Conservation (phyloP, 1,140 invertebrate species). For the Parasteatoda tepidariorum region DNA sequence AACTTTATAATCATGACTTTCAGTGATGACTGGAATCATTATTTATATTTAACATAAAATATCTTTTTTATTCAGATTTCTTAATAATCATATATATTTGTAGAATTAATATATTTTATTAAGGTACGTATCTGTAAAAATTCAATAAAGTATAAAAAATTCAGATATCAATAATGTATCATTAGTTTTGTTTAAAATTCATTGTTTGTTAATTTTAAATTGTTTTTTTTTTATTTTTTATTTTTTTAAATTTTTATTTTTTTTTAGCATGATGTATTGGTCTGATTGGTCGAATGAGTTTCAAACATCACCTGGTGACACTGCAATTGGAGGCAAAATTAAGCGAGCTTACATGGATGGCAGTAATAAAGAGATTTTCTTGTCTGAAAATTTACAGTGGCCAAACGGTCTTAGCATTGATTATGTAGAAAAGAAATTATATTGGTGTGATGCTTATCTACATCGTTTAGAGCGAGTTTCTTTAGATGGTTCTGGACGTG, state of each 20-base stretch:
- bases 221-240: too few relatives aligned
- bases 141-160: too few relatives aligned
- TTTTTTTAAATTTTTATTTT: conserved; percentile 21
- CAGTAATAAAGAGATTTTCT: conserved; percentile 67
- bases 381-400: conserved; percentile 69
- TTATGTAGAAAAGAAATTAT: conserved; percentile 69
- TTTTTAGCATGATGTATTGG: conserved; percentile 71
- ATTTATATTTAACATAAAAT: too few relatives aligned
- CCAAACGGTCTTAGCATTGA: conserved; percentile 74
- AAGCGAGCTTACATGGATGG: conserved; percentile 73
- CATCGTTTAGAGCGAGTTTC: conserved; percentile 85
- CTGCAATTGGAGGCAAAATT: conserved; percentile 67
- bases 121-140: too few relatives aligned
- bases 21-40: too few relatives aligned
- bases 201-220: too few relatives aligned
- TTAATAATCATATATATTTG: too few relatives aligned
- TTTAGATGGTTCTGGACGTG: conserved; percentile 83
- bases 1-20: too few relatives aligned
- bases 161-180: too few relatives aligned
- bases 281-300: conserved; percentile 68
- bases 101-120: too few relatives aligned
- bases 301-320: conserved; percentile 5
- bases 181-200: too few relatives aligned
- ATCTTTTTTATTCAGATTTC: too few relatives aligned
- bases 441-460: conserved; percentile 73